phyloP scores from a whole-genome alignment of 2,888 invertebrate species.

The Caenorhabditis sp. region DNA sequence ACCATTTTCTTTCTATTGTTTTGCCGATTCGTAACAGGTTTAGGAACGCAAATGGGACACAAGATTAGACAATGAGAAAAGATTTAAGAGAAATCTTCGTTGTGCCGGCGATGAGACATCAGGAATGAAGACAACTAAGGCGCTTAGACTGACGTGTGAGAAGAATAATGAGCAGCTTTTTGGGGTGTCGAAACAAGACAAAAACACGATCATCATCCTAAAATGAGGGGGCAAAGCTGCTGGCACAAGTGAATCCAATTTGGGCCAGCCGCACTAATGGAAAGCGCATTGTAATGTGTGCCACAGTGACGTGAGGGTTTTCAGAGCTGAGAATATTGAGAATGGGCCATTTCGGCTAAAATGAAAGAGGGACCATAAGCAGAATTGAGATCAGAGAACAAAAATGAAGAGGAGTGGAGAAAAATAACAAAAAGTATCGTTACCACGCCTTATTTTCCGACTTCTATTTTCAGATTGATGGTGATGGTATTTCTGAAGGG shows the following conservation, averaged over 20 bases:
- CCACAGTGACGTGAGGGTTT: neutral
- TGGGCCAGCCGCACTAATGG: constrained; percentile 13
- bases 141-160: constrained; percentile 13
- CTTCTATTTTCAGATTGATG: constrained; percentile 47
- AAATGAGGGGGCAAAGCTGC: neutral
- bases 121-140: constrained; percentile 5
- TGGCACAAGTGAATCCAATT: constrained; percentile 32
- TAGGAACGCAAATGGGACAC: neutral
- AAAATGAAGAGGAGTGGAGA: neutral
- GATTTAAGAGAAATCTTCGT: neutral
- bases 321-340: neutral
- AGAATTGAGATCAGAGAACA: constrained; percentile 7
- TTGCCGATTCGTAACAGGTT: neutral
- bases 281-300: constrained; percentile 22
- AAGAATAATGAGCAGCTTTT: constrained; percentile 5
- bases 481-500: constrained; percentile 51
- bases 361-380: constrained; percentile 1
- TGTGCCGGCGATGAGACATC: constrained; percentile 11
- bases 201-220: constrained; percentile 8
- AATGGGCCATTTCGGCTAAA: constrained; percentile 9
- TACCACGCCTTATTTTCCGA: too few relatives aligned
- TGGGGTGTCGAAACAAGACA: constrained; percentile 5
- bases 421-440: neutral
- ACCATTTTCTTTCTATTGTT: neutral
- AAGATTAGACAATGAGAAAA: neutral